These are phyloP conservation scores for Tribolium madens DNA, from an alignment of 1,140 invertebrate genomes.

Conservation along the genomic window DNA sequence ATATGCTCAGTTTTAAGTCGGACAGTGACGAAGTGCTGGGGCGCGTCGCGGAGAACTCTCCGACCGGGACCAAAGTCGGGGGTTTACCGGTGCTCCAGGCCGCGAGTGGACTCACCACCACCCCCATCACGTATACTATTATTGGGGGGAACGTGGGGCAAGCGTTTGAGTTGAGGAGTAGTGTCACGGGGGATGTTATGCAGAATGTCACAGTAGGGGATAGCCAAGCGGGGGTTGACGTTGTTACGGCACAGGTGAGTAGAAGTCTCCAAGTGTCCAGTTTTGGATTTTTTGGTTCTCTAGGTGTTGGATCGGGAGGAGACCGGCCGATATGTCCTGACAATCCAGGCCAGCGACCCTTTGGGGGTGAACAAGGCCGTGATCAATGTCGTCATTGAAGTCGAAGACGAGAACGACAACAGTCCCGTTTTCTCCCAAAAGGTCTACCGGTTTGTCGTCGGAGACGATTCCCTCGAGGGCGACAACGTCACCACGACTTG, in stretches of 20 bases:
- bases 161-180: slow-evolving; percentile 78
- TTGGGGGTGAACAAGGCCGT: slow-evolving; percentile 80
- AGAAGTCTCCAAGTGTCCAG: background rate
- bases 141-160: slow-evolving; percentile 78
- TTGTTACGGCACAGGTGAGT: slow-evolving; percentile 73
- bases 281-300: background rate
- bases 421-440: slow-evolving; percentile 82
- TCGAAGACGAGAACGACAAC: slow-evolving; percentile 93
- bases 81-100: slow-evolving; percentile 77
- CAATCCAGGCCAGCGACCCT: slow-evolving; percentile 80
- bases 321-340: slow-evolving; percentile 76
- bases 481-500: slow-evolving; percentile 71
- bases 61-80: slow-evolving; percentile 75
- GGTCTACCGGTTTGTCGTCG: slow-evolving; percentile 83
- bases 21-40: slow-evolving; percentile 73
- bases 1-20: slow-evolving; percentile 82
- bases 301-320: slow-evolving; percentile 80
- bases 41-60: slow-evolving; percentile 79
- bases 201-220: slow-evolving; percentile 71
- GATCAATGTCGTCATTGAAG: slow-evolving; percentile 77
- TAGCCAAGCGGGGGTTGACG: slow-evolving; percentile 72
- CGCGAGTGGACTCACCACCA: slow-evolving; percentile 68
- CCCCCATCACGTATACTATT: slow-evolving; percentile 82
- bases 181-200: slow-evolving; percentile 67
- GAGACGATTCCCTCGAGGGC: slow-evolving; percentile 68